These are phyloP conservation scores for Drosophila merina DNA, from an alignment of 2,888 invertebrate genomes.

Conservation along the genomic window DNA sequence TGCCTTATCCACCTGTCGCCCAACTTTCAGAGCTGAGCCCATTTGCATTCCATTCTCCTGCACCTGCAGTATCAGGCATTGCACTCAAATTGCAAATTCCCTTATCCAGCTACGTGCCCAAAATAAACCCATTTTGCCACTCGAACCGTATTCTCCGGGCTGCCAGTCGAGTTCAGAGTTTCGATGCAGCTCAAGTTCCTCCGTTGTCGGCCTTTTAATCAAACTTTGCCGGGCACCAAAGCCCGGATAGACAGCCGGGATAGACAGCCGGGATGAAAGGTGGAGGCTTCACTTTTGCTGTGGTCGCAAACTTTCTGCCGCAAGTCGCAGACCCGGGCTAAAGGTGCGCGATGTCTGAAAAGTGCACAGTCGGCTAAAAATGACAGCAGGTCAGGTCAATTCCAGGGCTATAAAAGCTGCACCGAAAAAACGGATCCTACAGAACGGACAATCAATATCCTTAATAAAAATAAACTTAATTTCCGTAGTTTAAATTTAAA, in stretches of 20 bases:
- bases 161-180: conserved; percentile 13
- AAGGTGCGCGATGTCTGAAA: conserved; percentile 18
- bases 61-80: conserved; percentile 8
- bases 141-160: conserved; percentile 6
- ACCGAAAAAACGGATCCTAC: background rate
- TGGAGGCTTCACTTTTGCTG: conserved; percentile 32
- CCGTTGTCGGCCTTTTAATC: conserved; percentile 45
- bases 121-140: conserved; percentile 31
- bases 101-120: conserved; percentile 24
- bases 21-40: background rate
- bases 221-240: conserved; percentile 29
- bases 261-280: conserved; percentile 5
- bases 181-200: conserved; percentile 20
- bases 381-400: conserved; percentile 26
- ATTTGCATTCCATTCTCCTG: conserved; percentile 18
- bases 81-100: conserved; percentile 13
- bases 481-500: background rate
- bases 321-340: conserved; percentile 22
- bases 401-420: background rate
- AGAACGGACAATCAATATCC: background rate
- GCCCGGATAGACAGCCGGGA: background rate
- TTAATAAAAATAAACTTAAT: background rate
- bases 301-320: conserved; percentile 28
- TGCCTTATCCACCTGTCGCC: background rate
- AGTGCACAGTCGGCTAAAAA: conserved; percentile 21